Conservation (phyloP, 2,888 invertebrate genomes). For the Listrodromus nycthemerus region DNA sequence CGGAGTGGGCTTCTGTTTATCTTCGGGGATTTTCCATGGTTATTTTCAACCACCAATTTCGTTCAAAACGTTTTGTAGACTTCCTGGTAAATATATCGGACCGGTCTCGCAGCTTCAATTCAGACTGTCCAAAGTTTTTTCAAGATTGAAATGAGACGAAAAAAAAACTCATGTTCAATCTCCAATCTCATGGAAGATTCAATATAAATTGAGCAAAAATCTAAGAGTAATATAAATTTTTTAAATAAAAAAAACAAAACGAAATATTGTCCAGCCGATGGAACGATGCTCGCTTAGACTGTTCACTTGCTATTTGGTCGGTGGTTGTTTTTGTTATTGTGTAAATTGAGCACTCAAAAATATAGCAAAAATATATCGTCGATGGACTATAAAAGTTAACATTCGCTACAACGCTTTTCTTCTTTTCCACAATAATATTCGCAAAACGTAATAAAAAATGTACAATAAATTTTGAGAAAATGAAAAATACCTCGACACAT, state of each 20-base stretch:
- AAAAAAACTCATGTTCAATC: not conserved
- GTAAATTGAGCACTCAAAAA: conserved; percentile 53
- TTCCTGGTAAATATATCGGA: conserved; percentile 23
- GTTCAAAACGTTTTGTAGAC: conserved; percentile 42
- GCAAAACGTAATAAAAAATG: not conserved
- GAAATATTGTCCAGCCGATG: conserved; percentile 3
- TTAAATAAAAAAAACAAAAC: not conserved
- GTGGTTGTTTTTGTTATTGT: conserved; percentile 62
- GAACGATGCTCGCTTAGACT: not conserved
- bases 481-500: not conserved
- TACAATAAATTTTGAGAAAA: not conserved
- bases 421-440: not conserved
- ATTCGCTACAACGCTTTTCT: not conserved
- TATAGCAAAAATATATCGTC: conserved; percentile 23
- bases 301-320: conserved; percentile 21
- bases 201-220: not conserved
- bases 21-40: conserved; percentile 69
- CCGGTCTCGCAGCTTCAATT: not conserved
- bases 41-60: conserved; percentile 70
- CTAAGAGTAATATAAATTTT: not conserved
- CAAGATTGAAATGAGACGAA: not conserved
- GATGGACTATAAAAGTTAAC: not conserved
- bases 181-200: not conserved
- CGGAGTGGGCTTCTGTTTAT: conserved; percentile 59
- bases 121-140: not conserved